Evolutionary conservation across 2,888 invertebrate species (phyloP), one percentile per base, ranked within the genome.

Genomic region (Synergus japonicus): DNA sequence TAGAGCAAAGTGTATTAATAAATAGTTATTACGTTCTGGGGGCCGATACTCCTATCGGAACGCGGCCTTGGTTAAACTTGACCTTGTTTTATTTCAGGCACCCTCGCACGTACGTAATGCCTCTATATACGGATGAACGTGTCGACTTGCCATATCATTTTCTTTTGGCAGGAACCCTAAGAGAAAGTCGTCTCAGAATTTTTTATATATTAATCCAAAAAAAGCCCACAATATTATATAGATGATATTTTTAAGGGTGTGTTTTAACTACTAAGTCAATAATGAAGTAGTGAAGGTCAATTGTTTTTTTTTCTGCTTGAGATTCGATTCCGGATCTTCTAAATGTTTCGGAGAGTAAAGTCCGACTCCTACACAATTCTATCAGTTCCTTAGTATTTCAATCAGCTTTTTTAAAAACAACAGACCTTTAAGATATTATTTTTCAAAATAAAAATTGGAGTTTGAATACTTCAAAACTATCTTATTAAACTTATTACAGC

Each of bases 41-140:
- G 85, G 83, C 85, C 85, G 87, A 88, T 88, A 87, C 86, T 86
- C 85, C 84, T 86, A 88, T 88, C 88, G 89, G 85, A 86, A 87
- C 86, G 86, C 85, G 89, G 90, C 92, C 92, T 92, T 92, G 86
- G 90, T 88, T 89, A 91, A 92, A 91, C 91, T 91, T 92, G 92
- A 92, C 92, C 92, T 92, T 92, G 92, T 89, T 92, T 92, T 92
- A 92, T 93, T 93, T 92, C 90, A 90, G 90, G 90, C 89, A 89
- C 88, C 86, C 82, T 64, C 37, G 29, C 10, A 64, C 29, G 37
- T 64, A 37, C 37, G 29, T 64, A 37, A 64, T 64, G 15, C 15
- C 37, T 37, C 29, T 64, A 15, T 29, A 64, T 64, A 64, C 29
- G 29, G 64, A 29, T 64, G 13, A 64, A 64, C 18, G 63, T 22